A percentile compares a stretch with the other conserved stretches of the same genome.
phyloP scores from a whole-genome alignment of 2,888 invertebrate genomes.

The Phaonia tiefii region DNA sequence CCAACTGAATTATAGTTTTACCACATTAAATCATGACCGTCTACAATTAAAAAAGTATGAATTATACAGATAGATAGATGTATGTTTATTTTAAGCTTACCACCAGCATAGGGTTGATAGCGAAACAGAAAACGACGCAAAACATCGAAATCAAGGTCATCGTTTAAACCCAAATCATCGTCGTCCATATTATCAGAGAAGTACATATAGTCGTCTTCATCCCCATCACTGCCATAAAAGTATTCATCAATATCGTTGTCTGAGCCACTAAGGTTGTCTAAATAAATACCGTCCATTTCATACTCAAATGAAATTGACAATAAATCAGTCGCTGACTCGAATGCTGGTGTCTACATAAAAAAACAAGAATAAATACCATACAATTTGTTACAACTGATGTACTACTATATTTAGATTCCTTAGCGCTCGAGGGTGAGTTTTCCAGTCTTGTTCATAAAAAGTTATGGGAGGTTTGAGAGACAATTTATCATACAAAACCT shows the following conservation, averaged over 20 bases:
- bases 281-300: constrained; percentile 44
- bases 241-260: background rate
- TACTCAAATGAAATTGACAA: constrained; percentile 3
- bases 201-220: constrained; percentile 33
- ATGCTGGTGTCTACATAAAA: background rate
- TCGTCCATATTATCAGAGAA: constrained; percentile 23
- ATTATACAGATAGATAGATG: no score
- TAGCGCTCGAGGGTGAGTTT: no score
- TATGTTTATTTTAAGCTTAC: no score
- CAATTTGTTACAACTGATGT: no score
- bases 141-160: background rate
- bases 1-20: no score
- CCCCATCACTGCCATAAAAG: constrained; percentile 3
- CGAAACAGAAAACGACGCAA: background rate
- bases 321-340: background rate
- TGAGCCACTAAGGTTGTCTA: constrained; percentile 6
- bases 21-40: no score
- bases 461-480: no score
- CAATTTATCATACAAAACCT: no score
- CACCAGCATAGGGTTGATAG: background rate
- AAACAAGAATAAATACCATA: background rate
- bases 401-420: no score
- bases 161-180: background rate
- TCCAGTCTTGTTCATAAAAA: no score
- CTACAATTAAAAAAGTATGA: no score